Base-by-base conservation (phyloP, 2,888 invertebrate species). In the Vesta saturnalis region DNA sequence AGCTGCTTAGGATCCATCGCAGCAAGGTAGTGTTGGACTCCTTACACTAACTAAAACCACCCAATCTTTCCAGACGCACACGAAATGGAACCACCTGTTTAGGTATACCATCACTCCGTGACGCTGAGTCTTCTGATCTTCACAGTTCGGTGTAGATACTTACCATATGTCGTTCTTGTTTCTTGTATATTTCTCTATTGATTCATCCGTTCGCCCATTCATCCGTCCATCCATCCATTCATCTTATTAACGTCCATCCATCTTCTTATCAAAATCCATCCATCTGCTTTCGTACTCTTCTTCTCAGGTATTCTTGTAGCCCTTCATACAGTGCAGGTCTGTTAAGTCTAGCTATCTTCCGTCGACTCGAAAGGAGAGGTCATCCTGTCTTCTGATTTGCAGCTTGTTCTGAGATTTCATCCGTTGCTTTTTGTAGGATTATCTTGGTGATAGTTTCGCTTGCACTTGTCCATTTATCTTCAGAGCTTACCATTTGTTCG, bases 11-110 rank as follows among this genome's bases (percentile, higher is more conserved):
- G 39, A 1, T 39, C 39, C n/a, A 39, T 39, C 39, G 39, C 2
- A 10, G 8, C 21, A 21, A 2, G 54, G 54, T 16, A 54, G 54
- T 54, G 54, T 54, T 5, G 54, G 54, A 54, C 22, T 54, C 54
- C 19, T 10, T 8, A 8, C n/a, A 39, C 54, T 12, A 12, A 22
- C 16, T 21, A 19, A 22, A 54, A 1, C 3, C 54, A 19, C 54
- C 2, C 54, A 12, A 8, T 1, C 10, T 15, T 18, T 18, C 18
- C 39, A n/a, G n/a, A n/a, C n/a, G n/a, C n/a, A n/a, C n/a, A n/a
- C n/a, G 8, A 39, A 8, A 2, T n/a, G 39, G 39, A n/a, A 39
- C 39, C 39, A 16, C 54, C 18, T 19, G n/a, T 18, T 54, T n/a
- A 16, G 10, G 1, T 22, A 5, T 3, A 15, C n/a, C 18, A n/a